A percentile compares a stretch with the other conserved stretches of the same genome.
Evolutionary conservation across 2,113 vertebrate species (phyloP).

Genomic region (Cyanoliseus patagonus): DNA sequence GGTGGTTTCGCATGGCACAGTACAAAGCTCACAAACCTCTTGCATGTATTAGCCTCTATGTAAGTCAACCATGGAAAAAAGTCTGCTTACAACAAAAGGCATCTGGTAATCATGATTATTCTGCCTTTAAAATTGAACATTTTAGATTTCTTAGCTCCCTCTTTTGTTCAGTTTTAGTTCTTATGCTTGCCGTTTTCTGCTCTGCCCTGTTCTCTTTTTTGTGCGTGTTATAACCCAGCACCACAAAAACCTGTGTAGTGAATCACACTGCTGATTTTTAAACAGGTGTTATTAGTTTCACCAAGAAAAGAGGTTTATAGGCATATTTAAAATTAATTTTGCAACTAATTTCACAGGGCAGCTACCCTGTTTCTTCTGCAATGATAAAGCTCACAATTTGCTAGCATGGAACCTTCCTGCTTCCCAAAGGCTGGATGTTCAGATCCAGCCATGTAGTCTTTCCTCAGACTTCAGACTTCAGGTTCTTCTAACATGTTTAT

Average conservation of each 20-base stretch:
- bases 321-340: neutral
- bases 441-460: neutral
- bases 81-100: conserved; percentile 35
- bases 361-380: neutral
- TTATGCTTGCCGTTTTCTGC: neutral
- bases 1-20: neutral
- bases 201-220: neutral
- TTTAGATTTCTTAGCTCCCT: conserved; percentile 25
- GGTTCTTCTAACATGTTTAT: neutral
- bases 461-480: neutral
- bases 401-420: neutral
- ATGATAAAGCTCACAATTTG: neutral
- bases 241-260: neutral
- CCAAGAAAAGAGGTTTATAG: neutral
- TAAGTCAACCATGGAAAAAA: neutral
- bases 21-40: neutral
- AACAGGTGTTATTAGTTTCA: neutral
- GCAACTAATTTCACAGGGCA: neutral
- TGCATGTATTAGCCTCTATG: rapidly evolving
- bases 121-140: neutral
- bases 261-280: neutral
- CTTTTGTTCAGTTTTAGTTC: conserved; percentile 47
- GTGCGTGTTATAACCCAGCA: neutral
- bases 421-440: neutral
- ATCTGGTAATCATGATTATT: conserved; percentile 28